Conservation (phyloP, 2,888 invertebrate genomes). For the Athripsodes cinereus region DNA sequence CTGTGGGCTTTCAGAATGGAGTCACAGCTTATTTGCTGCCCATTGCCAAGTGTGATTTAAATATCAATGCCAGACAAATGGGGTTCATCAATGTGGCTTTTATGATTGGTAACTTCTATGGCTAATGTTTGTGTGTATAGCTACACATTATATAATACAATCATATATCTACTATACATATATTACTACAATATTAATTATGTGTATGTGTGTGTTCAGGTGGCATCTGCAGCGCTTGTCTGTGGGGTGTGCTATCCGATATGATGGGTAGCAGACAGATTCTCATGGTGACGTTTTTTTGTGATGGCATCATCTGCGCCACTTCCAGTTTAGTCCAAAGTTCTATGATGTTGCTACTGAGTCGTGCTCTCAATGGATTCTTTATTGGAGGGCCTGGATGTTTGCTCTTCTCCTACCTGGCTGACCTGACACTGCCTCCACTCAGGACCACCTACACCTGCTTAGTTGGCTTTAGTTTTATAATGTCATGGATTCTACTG, state of each 20-base stretch:
- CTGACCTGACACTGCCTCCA: constrained; percentile 57
- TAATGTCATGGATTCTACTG: constrained; percentile 55
- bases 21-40: constrained; percentile 67
- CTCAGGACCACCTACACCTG: constrained; percentile 55
- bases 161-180: too few species aligned
- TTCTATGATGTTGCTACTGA: constrained; percentile 38
- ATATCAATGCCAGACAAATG: constrained; percentile 57
- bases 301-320: constrained; percentile 48
- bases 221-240: constrained; percentile 61
- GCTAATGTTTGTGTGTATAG: too few species aligned
- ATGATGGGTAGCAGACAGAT: constrained; percentile 57
- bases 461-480: constrained; percentile 59
- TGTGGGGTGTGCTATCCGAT: constrained; percentile 71
- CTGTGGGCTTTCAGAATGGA: constrained; percentile 60
- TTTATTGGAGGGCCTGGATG: constrained; percentile 53
- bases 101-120: constrained; percentile 52
- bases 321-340: constrained; percentile 43
- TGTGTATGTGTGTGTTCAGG: too few species aligned
- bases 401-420: constrained; percentile 57
- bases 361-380: constrained; percentile 59
- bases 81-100: constrained; percentile 68
- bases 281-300: constrained; percentile 45
- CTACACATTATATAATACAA: too few species aligned
- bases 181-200: too few species aligned
- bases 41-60: constrained; percentile 64